Base-by-base conservation (phyloP, 2,113 vertebrate genomes). In the Patagioenas fasciata region DNA sequence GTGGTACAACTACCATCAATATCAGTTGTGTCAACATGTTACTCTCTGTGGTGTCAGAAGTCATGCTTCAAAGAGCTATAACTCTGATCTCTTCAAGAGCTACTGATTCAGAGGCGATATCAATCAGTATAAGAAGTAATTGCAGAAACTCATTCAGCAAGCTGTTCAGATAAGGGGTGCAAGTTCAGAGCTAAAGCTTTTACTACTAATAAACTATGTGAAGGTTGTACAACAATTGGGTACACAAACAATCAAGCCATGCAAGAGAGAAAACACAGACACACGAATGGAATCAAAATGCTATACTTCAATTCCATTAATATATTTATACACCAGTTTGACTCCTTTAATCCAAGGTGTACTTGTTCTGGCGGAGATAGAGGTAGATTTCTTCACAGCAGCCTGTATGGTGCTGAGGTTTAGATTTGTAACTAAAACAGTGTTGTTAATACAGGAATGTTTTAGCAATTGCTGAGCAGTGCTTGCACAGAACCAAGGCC, bases 211-310 rank as follows among this genome's bases (percentile, higher is more conserved):
- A 81, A 74, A 74, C 24, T 50, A 42, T 0, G 3, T 19, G 38
- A 58, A 82, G 19, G 29, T 18, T 81, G 75, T 74, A 80, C 42
- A 71, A 78, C 73, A 84, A 64, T 11, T 25, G 91, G 53, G 36
- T 74, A 90, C 69, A 50, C 44, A 47, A 87, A 74, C 88, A 93
- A 62, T 70, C 72, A 93, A 88, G 92, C 77, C 93, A 96, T 91
- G 92, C 92, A 72, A 69, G 61, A 93, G 82, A 87, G 34, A 86
- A 80, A 85, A 89, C 61, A 93, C 88, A 95, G 48, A 92, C 80
- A 80, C 28, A 78, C 3, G 3, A 95, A 92, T 81, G 82, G 80
- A 95, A 93, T 94, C 53, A 94, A 96, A 88, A 90, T 81, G 50
- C 79, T 78, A 9, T 4, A 77, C 79, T 95, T 93, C 50, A 85